Base-by-base conservation (phyloP, 2,797 vertebrate genomes). In the Brachymystax lenok region DNA sequence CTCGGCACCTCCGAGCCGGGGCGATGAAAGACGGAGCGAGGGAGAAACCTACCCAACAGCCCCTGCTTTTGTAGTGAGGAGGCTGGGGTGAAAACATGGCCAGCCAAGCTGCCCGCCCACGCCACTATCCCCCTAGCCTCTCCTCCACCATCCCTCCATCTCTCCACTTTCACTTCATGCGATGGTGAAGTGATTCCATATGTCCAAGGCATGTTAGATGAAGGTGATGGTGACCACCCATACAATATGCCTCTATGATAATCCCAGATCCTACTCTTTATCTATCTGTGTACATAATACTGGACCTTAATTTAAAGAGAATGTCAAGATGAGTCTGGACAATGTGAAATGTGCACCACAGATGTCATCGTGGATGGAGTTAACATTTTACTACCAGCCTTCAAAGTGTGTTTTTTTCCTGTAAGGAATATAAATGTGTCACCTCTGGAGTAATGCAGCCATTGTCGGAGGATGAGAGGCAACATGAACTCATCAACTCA, bases 151-250 rank as follows among this genome's bases (percentile, higher is more conserved):
- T 85, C 82, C 78, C 79, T 80, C 82, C 78, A 21, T 27, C 46
- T 19, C 35, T 61, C 12, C 27, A 46, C 52, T 82, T 86, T 74
- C 79, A 69, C 68, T 54, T 24, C 12, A 10, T 1, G 75, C 80
- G 88, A 88, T 82, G 87, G 89, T 84, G 83, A 93, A 94, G 91
- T 89, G 88, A 77, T 92, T 92, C 89, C 94, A 94, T 88, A 92
- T 94, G 93, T 93, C 86, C 56, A 83, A 91, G 84, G 85, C 86
- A 88, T 85, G 59, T 83, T 86, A 86, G 90, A 88, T 76, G 78
- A 85, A 88, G 86, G 88, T 89, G 85, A 83, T 83, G 88, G 86
- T 90, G 91, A 89, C 92, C 92, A 92, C 93, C 92, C 93, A 91
- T 79, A 78, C 81, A 81, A 90, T 86, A 72, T 3, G 59, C 21